These are phyloP conservation scores for Oopsacas minuta DNA, from an alignment of 37 sponge, comb jelly and placozoan species.

Conservation along the genomic window DNA sequence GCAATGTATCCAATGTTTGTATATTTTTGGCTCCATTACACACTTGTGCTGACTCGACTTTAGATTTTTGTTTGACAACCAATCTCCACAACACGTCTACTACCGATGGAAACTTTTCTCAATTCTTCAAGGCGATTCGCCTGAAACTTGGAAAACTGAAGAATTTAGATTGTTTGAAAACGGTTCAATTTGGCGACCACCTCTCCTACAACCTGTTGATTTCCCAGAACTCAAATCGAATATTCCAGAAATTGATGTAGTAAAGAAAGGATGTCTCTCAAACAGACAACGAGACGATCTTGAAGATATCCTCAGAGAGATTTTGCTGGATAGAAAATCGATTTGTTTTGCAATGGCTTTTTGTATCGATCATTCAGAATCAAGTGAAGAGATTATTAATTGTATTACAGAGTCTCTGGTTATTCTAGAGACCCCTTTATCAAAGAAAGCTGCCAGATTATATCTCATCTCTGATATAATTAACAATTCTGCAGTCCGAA, in stretches of 20 bases:
- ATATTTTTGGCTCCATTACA: background rate
- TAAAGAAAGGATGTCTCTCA: conserved; percentile 68
- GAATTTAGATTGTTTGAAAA: conserved; percentile 91
- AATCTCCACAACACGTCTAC: conserved; percentile 79
- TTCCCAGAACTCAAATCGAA: conserved; percentile 39
- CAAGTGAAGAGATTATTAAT: conserved; percentile 92
- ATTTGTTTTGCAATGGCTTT: conserved; percentile 59
- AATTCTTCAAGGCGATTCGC: conserved; percentile 90
- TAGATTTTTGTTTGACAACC: conserved; percentile 90
- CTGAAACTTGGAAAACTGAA: conserved; percentile 81
- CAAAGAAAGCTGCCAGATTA: conserved; percentile 66
- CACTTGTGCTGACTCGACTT: conserved; percentile 15
- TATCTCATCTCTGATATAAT: conserved; percentile 84
- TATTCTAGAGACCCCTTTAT: conserved; percentile 68
- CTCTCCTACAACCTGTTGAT: conserved; percentile 61
- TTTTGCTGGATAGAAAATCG: conserved; percentile 64
- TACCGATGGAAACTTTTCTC: conserved; percentile 98
- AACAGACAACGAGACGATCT: conserved; percentile 69
- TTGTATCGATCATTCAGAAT: conserved; percentile 84
- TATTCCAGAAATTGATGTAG: conserved; percentile 35
- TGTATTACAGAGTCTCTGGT: conserved; percentile 81
- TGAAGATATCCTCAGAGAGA: conserved; percentile 53
- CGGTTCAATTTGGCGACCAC: conserved; percentile 96
- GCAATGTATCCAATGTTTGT: too few relatives aligned
- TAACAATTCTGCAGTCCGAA: conserved; percentile 55